Percentiles rank a stretch among this genome's conserved stretches.
Evolutionary conservation across 2,113 vertebrate genomes (phyloP).

Genomic region (Clarias magur): DNA sequence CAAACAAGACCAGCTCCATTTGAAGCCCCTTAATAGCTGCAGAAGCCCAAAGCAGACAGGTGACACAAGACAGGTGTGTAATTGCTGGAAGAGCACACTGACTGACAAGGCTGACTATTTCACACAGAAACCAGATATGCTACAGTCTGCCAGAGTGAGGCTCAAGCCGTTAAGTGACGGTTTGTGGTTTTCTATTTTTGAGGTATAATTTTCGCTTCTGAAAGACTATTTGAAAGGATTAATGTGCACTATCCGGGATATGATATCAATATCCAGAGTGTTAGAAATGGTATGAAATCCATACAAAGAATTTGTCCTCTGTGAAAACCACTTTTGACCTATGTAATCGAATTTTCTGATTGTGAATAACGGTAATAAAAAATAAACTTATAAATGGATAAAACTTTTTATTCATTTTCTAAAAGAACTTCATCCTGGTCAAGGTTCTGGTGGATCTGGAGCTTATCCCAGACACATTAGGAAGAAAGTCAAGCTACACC

Average conservation of each 20-base stretch:
- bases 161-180: conserved; percentile 64
- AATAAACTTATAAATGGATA: background rate
- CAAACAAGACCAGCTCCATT: conserved; percentile 75
- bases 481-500: background rate
- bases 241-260: conserved; percentile 7
- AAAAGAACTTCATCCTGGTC: background rate
- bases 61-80: conserved; percentile 80
- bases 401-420: background rate
- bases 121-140: conserved; percentile 74
- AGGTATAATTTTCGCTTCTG: conserved; percentile 46
- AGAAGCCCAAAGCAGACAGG: conserved; percentile 72
- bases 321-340: conserved; percentile 19
- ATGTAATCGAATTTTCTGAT: background rate
- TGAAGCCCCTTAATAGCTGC: conserved; percentile 72
- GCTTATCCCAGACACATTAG: background rate
- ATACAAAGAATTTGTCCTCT: conserved; percentile 28
- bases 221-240: conserved; percentile 38
- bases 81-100: conserved; percentile 74
- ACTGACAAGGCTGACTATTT: conserved; percentile 71
- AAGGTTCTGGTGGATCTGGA: background rate
- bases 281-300: conserved; percentile 28
- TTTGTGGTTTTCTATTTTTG: conserved; percentile 43
- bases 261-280: conserved; percentile 24
- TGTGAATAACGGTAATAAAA: background rate
- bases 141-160: conserved; percentile 44